A percentile compares a stretch with the other conserved stretches of the same genome.
Conservation (phyloP, 1,140 invertebrate species). For the Wasmannia auropunctata region DNA sequence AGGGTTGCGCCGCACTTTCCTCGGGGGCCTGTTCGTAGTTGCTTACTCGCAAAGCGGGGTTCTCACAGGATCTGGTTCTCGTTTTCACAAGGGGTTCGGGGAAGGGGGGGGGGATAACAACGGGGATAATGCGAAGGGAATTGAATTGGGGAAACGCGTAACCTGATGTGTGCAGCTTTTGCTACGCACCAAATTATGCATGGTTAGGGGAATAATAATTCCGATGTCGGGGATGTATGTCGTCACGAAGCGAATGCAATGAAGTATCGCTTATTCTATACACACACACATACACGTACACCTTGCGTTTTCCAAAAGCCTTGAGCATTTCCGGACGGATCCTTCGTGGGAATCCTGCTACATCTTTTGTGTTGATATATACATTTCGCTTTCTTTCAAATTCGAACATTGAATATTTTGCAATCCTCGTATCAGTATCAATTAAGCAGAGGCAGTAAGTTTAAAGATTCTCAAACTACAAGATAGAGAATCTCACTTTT, state of each 20-base stretch:
- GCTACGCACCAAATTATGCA: constrained; percentile 22
- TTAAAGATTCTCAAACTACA: neutral
- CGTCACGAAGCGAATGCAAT: constrained; percentile 15
- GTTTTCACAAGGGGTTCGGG: neutral
- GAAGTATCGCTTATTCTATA: constrained; percentile 27
- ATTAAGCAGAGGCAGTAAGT: neutral
- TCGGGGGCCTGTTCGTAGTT: constrained; percentile 10
- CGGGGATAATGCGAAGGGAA: constrained; percentile 35
- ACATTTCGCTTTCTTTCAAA: constrained; percentile 55
- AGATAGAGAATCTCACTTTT: neutral
- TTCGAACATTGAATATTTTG: constrained; percentile 37
- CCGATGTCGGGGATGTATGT: constrained; percentile 9
- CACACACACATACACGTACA: neutral
- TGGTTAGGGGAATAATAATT: constrained; percentile 48
- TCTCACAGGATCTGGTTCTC: constrained; percentile 54
- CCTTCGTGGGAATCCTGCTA: constrained; percentile 57
- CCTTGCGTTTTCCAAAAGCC: constrained; percentile 24
- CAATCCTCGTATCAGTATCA: neutral
- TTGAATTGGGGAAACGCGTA: constrained; percentile 7
- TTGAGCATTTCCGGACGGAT: constrained; percentile 14
- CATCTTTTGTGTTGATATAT: constrained; percentile 25
- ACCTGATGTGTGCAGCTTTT: constrained; percentile 21
- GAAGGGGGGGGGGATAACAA: neutral
- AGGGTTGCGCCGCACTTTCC: constrained; percentile 25
- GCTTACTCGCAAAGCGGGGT: constrained; percentile 31